phyloP scores from a whole-genome alignment of 2,888 invertebrate genomes.

The Caenorhabditis sp. region DNA sequence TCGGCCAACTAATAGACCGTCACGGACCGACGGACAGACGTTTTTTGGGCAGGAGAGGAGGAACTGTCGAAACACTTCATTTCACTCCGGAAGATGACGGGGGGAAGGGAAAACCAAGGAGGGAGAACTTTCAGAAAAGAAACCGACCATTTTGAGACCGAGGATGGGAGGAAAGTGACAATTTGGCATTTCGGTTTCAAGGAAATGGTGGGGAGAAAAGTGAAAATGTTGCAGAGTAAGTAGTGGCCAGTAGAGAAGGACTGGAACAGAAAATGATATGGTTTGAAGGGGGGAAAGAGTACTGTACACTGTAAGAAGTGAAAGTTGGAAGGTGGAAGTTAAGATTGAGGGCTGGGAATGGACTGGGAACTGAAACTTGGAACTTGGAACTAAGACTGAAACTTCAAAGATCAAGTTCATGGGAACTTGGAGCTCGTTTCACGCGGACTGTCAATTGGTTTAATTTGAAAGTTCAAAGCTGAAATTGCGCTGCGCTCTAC shows the following conservation, averaged over 20 bases:
- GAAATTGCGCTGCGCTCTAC: too few species aligned
- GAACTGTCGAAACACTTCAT: conserved; percentile 34
- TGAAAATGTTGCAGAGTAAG: conserved; percentile 52
- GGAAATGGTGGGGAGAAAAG: conserved; percentile 15
- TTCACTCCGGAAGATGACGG: conserved; percentile 1
- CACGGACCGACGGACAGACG: conserved; percentile 53
- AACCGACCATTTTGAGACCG: conserved; percentile 24
- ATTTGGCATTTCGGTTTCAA: conserved; percentile 38
- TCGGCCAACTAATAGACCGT: conserved; percentile 51
- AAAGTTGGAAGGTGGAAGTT: conserved; percentile 3
- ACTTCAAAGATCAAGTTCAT: too few species aligned
- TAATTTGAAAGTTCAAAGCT: too few species aligned
- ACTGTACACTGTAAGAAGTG: conserved; percentile 6
- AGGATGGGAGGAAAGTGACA: conserved; percentile 25
- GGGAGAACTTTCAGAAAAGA: too few species aligned
- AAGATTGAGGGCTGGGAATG: not conserved
- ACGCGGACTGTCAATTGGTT: too few species aligned
- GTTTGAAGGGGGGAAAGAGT: not conserved
- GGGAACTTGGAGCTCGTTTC: too few species aligned
- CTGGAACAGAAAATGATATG: conserved; percentile 34
- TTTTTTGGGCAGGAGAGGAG: conserved; percentile 26
- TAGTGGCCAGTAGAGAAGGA: not conserved
- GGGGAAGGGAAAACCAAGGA: not conserved
- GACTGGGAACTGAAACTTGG: conserved; percentile 24
- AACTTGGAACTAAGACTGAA: too few species aligned